A percentile compares a stretch with the other conserved stretches of the same genome.
Conservation (phyloP, 2,113 vertebrate genomes). For the Pseudonaja textilis region DNA sequence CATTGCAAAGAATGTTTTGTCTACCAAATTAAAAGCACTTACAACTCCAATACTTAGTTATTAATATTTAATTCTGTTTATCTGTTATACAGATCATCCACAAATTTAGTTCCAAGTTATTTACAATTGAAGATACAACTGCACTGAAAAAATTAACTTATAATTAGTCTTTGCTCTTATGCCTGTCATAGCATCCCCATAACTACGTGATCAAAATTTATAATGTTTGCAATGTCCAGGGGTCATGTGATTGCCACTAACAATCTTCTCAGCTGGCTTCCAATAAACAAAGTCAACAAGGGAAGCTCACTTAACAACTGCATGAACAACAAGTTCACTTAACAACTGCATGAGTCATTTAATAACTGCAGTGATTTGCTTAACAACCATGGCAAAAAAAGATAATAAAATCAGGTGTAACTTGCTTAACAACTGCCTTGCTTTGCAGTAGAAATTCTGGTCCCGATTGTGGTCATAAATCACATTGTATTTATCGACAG, state of each 20-base stretch:
- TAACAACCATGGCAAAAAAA: not conserved
- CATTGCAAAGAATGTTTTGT: not conserved
- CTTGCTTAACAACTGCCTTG: not conserved
- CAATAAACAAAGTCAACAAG: not conserved
- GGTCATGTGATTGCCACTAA: not conserved
- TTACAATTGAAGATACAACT: not conserved
- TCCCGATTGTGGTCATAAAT: not conserved
- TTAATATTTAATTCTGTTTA: not conserved
- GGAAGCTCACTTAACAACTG: not conserved
- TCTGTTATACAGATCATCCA: not conserved
- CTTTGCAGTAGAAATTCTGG: not conserved
- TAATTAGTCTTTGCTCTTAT: not conserved
- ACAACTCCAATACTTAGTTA: not conserved
- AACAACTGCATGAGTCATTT: not conserved
- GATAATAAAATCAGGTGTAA: not conserved
- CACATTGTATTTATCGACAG: not conserved
- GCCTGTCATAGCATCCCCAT: not conserved
- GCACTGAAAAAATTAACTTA: not conserved
- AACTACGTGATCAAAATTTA: not conserved
- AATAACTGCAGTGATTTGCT: not conserved
- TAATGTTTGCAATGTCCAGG: not conserved
- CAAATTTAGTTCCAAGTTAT: not conserved
- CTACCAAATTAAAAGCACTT: not conserved
- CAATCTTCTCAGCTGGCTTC: not conserved
- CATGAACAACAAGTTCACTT: not conserved